Evolutionary conservation across 1,140 invertebrate species (phyloP), one percentile per base, ranked within the genome.

Genomic region (Polypedilum vanderplanki): DNA sequence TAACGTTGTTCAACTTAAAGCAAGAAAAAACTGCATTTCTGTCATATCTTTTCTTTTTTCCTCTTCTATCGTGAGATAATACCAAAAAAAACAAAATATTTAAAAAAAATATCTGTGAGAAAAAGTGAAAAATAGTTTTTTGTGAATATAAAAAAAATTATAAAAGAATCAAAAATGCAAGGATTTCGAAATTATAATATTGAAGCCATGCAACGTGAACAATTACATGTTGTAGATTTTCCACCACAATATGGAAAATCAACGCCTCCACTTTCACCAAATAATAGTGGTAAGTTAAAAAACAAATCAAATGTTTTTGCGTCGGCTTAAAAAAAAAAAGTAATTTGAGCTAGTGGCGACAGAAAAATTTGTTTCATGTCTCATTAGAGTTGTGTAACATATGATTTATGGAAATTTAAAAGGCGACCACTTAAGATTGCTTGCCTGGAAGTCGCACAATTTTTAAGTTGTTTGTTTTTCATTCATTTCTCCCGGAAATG

Each of bases 211-310:
- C 74, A 74, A 73, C 77, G 79, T 15, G 81, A 82, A 75, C 80
- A 82, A 76, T 79, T 82, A 76, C 81, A 81, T 74, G 80, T 83
- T 9, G 80, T 81, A 73, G 81, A 83, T 77, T 76, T 82, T 22
- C 77, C 80, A 73, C 77, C 78, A 67, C 81, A 82, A 41, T 83
- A 82, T 46, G 80, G 79, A 76, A 83, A 83, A 40, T 78, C 81
- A 75, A 83, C 81, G 7, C 81, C 81, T 40, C 81, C 81, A 10
- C 81, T 79, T 15, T 83, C 81, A 75, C 46, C 74, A 65, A 64
- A 33, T n/a, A n/a, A n/a, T 64, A 81, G 78, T 79, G 81, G 81
- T 83, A 80, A 78, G 80, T 75, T 24, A 7, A 70, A 20, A 20
- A 67, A 67, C 15, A 20, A 70, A 20, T 18, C 17, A 70, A 22